Base-by-base conservation (phyloP, 2,113 vertebrate species). In the Microcebus ravelobensis region DNA sequence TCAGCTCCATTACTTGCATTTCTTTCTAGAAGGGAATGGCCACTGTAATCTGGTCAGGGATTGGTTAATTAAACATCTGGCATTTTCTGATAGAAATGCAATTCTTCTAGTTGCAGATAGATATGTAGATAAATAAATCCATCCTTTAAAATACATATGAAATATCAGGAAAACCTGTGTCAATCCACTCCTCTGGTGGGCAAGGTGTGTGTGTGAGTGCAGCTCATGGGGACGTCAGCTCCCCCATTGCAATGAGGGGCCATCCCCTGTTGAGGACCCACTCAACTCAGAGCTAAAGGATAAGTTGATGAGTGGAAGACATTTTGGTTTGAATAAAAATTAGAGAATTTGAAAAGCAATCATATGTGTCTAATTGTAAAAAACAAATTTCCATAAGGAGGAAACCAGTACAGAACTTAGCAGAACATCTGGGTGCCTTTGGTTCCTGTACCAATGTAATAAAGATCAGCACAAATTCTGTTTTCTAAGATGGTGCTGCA, bases 121-220 rank as follows among this genome's bases (percentile, higher is more conserved):
- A 50, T 50, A 76, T 8, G 15, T n/a, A 36, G 61, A 67, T 59
- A 67, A 73, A 23, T n/a, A 96, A 84, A 63, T 23, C 42, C 67
- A 87, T 79, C n/a, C 63, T 96, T 94, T 42, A 95, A 67, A 96
- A 96, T 87, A 31, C 13, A 77, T 71, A 14, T 65, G 76, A 97
- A 94, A 87, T 92, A 77, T 89, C 15, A 0, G 0, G 2, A 95
- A 97, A 96, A 87, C 29, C 2, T 39, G 31, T 34, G 74, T 95
- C 73, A 92, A 83, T 84, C 59, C 8, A 45, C 12, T 81, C 67
- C 59, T 98, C n/a, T 95, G 73, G 91, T 15, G 12, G 42, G 42
- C 70, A 82, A 45, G 45, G 45, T 45, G 65, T 68, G 61, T 18
- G 3, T 59, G 17, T 34, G 52, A 96, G 45, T 76, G 2, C 17